Conservation (phyloP, 2,113 vertebrate species). For the Dromaius novaehollandiae region DNA sequence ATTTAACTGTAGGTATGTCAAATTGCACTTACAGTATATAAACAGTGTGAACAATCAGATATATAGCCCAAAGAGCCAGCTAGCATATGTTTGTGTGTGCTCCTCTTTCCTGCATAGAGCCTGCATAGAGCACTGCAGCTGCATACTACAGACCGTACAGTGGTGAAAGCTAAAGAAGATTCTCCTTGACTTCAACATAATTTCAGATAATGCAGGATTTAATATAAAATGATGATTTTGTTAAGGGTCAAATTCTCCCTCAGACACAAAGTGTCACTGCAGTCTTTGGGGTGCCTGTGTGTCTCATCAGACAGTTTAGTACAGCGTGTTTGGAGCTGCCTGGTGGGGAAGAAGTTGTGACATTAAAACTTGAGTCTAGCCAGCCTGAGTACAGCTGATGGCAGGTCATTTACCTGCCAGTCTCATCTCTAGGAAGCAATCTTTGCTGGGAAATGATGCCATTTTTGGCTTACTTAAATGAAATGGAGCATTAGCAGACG, state of each 20-base stretch:
- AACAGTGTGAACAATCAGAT: neutral
- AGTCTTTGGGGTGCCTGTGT: neutral
- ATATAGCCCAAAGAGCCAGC: neutral
- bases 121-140: neutral
- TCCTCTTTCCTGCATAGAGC: neutral
- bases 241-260: neutral
- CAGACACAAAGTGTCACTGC: neutral
- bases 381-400: neutral
- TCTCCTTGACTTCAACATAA: neutral
- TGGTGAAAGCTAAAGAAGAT: neutral
- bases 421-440: neutral
- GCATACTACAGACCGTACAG: neutral
- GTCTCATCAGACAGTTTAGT: neutral
- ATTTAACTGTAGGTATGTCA: neutral
- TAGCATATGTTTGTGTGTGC: neutral
- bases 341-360: neutral
- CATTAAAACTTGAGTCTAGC: neutral
- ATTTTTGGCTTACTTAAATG: slow-evolving; percentile 26
- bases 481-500: slow-evolving; percentile 29
- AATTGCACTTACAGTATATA: neutral
- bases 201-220: neutral
- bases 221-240: neutral
- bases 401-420: neutral
- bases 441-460: slow-evolving; percentile 19
- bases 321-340: neutral